Percentiles rank a stretch among this genome's conserved stretches.
Conservation (phyloP, 2,888 invertebrate genomes). For the Agriopis leucophaearia region DNA sequence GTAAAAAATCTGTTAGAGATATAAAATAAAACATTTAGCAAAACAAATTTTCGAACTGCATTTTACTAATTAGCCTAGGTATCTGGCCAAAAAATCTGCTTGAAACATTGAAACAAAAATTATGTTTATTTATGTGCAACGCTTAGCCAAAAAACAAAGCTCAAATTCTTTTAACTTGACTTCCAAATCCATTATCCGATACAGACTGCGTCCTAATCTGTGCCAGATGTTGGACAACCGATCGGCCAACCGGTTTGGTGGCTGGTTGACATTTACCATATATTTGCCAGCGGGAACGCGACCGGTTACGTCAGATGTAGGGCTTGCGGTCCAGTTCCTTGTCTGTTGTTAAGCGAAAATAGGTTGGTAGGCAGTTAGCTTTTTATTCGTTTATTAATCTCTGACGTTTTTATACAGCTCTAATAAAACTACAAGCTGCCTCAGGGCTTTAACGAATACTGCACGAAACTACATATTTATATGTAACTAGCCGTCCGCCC, state of each 20-base stretch:
- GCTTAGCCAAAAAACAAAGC: conserved; percentile 4
- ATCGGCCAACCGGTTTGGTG: conserved; percentile 24
- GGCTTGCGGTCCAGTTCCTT: conserved; percentile 28
- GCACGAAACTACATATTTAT: too few species aligned
- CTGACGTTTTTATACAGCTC: neutral
- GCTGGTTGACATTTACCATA: conserved; percentile 35
- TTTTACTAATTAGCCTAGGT: neutral
- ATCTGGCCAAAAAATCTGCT: neutral
- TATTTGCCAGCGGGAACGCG: conserved; percentile 24
- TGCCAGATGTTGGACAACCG: conserved; percentile 13
- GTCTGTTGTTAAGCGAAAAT: conserved; percentile 25
- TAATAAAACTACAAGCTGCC: neutral
- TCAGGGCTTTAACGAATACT: too few species aligned
- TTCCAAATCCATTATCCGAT: conserved; percentile 14
- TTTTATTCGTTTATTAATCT: neutral
- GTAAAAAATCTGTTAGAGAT: too few species aligned
- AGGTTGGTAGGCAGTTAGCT: neutral
- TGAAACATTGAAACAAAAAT: neutral
- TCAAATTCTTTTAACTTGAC: conserved; percentile 4
- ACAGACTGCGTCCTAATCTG: conserved; percentile 10
- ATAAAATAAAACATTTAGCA: too few species aligned
- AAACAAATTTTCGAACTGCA: too few species aligned
- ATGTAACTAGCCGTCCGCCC: too few species aligned
- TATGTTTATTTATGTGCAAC: neutral
- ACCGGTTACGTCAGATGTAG: conserved; percentile 37